These are phyloP conservation scores for Aphaenogaster ashmeadi DNA, from an alignment of 1,140 invertebrate species.

Conservation along the genomic window DNA sequence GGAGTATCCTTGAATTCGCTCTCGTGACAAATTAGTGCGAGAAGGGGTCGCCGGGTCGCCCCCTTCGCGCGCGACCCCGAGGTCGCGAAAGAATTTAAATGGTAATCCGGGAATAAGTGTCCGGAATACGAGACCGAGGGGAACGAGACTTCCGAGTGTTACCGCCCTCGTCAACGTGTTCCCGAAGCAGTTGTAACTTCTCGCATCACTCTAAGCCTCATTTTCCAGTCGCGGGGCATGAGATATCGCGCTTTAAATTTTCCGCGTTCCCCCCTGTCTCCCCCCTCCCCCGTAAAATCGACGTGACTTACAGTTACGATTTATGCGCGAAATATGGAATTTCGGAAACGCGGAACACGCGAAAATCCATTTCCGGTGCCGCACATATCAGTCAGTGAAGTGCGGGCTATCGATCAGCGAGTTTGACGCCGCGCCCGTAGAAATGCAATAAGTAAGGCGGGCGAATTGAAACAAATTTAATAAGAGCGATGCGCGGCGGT, in stretches of 20 bases:
- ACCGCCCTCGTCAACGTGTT: conserved; percentile 11
- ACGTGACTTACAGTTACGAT: not conserved
- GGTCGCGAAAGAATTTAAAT: conserved; percentile 62
- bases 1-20: conserved; percentile 69
- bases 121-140: not conserved
- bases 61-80: not conserved
- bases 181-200: conserved; percentile 33
- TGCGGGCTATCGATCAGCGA: conserved; percentile 46
- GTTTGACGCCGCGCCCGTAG: conserved; percentile 50
- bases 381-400: conserved; percentile 38
- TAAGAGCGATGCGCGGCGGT: conserved; percentile 50
- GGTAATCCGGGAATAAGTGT: conserved; percentile 52
- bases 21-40: conserved; percentile 77
- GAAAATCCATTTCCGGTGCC: conserved; percentile 15
- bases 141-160: conserved; percentile 27
- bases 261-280: not conserved
- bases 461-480: conserved; percentile 69
- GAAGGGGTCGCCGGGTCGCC: not conserved
- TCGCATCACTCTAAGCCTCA: conserved; percentile 15
- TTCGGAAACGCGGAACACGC: conserved; percentile 10
- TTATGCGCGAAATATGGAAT: conserved; percentile 26
- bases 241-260: conserved; percentile 9
- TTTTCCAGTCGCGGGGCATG: not conserved
- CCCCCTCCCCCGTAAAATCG: not conserved
- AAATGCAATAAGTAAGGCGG: conserved; percentile 62